A percentile compares a stretch with the other conserved stretches of the same genome.
phyloP scores from a whole-genome alignment of 2,888 invertebrate species.

The Athripsodes cinereus region DNA sequence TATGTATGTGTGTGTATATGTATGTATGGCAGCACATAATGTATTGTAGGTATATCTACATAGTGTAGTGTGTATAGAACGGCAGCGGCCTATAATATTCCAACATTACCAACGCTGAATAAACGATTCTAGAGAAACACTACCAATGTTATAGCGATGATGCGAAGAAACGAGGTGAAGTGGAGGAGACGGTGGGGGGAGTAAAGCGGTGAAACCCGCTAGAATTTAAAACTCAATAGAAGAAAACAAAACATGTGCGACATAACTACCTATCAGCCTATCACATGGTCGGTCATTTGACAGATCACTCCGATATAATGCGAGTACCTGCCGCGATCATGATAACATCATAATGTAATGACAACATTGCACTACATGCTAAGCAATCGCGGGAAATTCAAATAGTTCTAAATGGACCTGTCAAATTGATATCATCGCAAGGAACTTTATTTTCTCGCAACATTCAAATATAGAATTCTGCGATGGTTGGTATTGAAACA shows the following conservation, averaged over 20 bases:
- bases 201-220: conserved; percentile 26
- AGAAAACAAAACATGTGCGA: conserved; percentile 28
- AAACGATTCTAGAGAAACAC: conserved; percentile 24
- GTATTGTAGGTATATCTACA: not conserved
- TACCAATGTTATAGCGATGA: not conserved
- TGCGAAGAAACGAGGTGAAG: conserved; percentile 2
- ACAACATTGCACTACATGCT: not conserved
- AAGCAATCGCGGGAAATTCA: conserved; percentile 21
- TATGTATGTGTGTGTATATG: not conserved
- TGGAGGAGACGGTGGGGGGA: conserved; percentile 8
- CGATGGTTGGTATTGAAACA: too few species aligned
- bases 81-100: conserved; percentile 20
- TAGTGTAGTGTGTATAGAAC: conserved; percentile 8
- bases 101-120: conserved; percentile 17
- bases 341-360: not conserved
- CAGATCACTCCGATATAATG: conserved; percentile 21
- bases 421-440: too few species aligned
- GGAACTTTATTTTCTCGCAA: too few species aligned
- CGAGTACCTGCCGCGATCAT: not conserved
- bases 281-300: conserved; percentile 26
- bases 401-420: too few species aligned
- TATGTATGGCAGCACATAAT: not conserved
- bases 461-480: too few species aligned
- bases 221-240: conserved; percentile 28
- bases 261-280: conserved; percentile 21